phyloP scores from a whole-genome alignment of 2,888 invertebrate species.

The Byasa hedistus region DNA sequence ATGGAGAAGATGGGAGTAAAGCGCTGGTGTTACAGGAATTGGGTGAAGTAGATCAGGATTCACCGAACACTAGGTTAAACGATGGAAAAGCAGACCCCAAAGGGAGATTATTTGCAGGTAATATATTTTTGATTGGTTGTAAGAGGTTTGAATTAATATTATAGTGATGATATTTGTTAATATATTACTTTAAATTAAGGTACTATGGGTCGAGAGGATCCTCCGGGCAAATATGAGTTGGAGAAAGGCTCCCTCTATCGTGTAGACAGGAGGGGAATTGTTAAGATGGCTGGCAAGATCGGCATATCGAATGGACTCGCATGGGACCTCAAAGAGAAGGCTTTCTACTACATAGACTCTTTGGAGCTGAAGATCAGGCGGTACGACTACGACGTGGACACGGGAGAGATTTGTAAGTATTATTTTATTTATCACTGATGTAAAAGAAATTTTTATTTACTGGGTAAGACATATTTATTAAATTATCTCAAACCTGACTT shows the following conservation, averaged over 20 bases:
- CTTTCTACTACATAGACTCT: slow-evolving; percentile 88
- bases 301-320: slow-evolving; percentile 89
- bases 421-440: not conserved
- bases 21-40: slow-evolving; percentile 68
- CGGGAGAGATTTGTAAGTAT: slow-evolving; percentile 82
- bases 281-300: slow-evolving; percentile 52
- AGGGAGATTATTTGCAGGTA: slow-evolving; percentile 87
- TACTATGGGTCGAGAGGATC: slow-evolving; percentile 77
- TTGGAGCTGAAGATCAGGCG: slow-evolving; percentile 81
- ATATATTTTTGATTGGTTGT: not conserved
- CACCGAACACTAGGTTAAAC: slow-evolving; percentile 83
- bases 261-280: slow-evolving; percentile 49
- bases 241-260: slow-evolving; percentile 72
- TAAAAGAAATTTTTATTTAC: too few species aligned
- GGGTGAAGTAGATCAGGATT: slow-evolving; percentile 79
- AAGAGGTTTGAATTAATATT: not conserved
- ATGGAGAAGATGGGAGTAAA: slow-evolving; percentile 77
- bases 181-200: slow-evolving; percentile 50
- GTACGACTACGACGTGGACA: slow-evolving; percentile 85
- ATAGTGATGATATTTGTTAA: not conserved
- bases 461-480: too few species aligned
- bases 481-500: too few species aligned
- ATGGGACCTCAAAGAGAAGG: slow-evolving; percentile 84
- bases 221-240: slow-evolving; percentile 57
- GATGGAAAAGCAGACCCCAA: slow-evolving; percentile 88